Evolutionary conservation across 2,797 vertebrate genomes (phyloP), one percentile per base, ranked within the genome.

Genomic region (Ficedula albicollis): DNA sequence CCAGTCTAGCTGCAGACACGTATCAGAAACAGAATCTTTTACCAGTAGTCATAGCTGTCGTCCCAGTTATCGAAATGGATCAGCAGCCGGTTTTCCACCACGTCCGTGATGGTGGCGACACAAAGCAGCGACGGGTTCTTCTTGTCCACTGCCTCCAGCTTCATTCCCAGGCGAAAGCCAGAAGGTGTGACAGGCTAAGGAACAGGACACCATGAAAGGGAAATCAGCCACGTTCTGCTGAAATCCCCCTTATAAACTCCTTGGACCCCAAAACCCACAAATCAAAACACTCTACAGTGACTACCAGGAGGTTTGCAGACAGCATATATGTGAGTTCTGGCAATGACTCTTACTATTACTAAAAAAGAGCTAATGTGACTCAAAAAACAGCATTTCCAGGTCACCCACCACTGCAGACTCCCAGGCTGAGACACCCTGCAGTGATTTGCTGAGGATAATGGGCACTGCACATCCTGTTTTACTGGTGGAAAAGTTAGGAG

Each of bases 51-150:
- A 0, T 99, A 99, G 13, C 98, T 98, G 96, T 99, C 98, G n/a
- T 99, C 98, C 98, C 99, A 99, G 96, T 98, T 98, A 95, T 99
- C 99, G 3, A 99, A 99, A 82, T 99, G 99, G 91, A 99, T 98
- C 23, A 98, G 98, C 78, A 99, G 97, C 34, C 97, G 97, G 88
- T 98, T 98, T 41, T 98, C 97, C 78, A 98, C 96, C 84, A 97
- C 96, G 74, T 99, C 98, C 0, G 95, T 95, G 32, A 99, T 70
- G 4, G 98, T 98, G 4, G 98, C 99, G 0, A 99, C 99, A 21
- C 98, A 98, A 56, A 99, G 98, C 43, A 99, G 97, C 0, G 98
- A 98, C 0, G 98, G 99, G 73, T 99, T 99, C 98, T 99, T 99
- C 83, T 97, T 98, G 97, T 99, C 98, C 6, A 99, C 97, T 1